Base-by-base conservation (phyloP, 2,797 vertebrate species). In the Pipistrellus pipistrellus region DNA sequence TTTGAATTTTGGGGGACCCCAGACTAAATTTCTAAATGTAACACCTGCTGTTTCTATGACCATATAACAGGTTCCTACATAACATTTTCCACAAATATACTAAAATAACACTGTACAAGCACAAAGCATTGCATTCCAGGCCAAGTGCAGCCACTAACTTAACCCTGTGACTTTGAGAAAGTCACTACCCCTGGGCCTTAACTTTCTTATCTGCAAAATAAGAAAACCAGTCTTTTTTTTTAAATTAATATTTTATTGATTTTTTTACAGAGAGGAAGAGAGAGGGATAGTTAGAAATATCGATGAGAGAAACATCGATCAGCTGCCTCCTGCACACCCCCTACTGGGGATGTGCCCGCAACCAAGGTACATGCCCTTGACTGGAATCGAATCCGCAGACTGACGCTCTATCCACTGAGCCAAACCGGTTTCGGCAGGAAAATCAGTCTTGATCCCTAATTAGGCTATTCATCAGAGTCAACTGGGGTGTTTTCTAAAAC, bases 401-500 rank as follows among this genome's bases (percentile, higher is more conserved):
- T 6, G 5, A 41, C 3, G 38, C 38, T 41, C 38, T 6, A 41
- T 41, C 38, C 38, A 41, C 38, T 41, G 38, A 41, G 6, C 38
- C 38, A 41, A 41, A 41, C 6, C 1, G 38, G 38, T 41, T 41
- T 41, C 38, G 6, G 38, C 38, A 35, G 35, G 68, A 85, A 93
- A 92, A 51, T 51, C 17, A 93, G 55, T 87, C 38, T 83, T 86
- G 35, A 76, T 66, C n/a, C 12, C 32, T 44, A 62, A 83, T 48
- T 25, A 85, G 86, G 62, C 72, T 83, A 64, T 44, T 46, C 78
- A 83, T 84, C 68, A 95, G 59, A 93, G 80, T 84, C 88, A 90
- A 21, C 38, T 78, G 32, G 38, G 55, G n/a, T 76, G 27, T 93
- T 27, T 81, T 96, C 69, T 84, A 88, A 84, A 93, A 38, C 57